These are phyloP conservation scores for Galerucella pusilla DNA, from an alignment of 2,888 invertebrate species.

Conservation along the genomic window DNA sequence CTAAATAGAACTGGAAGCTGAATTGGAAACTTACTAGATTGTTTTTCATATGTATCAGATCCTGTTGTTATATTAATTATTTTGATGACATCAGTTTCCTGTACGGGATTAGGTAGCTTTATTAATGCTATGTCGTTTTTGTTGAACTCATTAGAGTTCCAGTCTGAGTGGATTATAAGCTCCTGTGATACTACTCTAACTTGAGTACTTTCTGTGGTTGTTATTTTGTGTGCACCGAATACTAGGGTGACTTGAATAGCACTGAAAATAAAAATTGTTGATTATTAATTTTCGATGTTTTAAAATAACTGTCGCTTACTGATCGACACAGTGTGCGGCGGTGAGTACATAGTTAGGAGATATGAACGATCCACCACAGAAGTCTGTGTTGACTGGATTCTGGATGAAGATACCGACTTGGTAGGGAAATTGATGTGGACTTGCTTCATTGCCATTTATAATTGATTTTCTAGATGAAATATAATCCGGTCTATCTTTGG, in stretches of 20 bases:
- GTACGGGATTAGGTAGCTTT: slow-evolving; percentile 41
- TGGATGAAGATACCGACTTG: slow-evolving; percentile 46
- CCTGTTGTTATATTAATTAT: slow-evolving; percentile 42
- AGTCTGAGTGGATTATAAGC: slow-evolving; percentile 61
- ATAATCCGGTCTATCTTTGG: background rate
- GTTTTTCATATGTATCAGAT: slow-evolving; percentile 33
- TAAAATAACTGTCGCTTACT: slow-evolving; percentile 33
- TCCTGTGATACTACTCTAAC: slow-evolving; percentile 49
- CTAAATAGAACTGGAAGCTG: no score
- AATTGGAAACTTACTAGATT: slow-evolving; percentile 29
- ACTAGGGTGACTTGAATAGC: slow-evolving; percentile 36
- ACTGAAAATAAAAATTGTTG: slow-evolving; percentile 23
- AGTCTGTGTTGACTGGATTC: slow-evolving; percentile 32
- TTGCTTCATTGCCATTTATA: slow-evolving; percentile 42
- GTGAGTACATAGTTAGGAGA: slow-evolving; percentile 46
- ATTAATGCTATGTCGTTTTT: slow-evolving; percentile 65
- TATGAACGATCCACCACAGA: slow-evolving; percentile 49
- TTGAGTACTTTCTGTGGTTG: slow-evolving; percentile 54
- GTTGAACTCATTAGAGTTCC: slow-evolving; percentile 56
- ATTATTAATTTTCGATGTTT: no score
- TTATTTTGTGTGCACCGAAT: slow-evolving; percentile 56
- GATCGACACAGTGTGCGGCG: slow-evolving; percentile 48
- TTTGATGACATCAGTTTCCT: slow-evolving; percentile 39
- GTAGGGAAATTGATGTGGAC: slow-evolving; percentile 42
- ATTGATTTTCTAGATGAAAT: slow-evolving; percentile 11